These are phyloP conservation scores for Zapornia atra DNA, from an alignment of 2,113 vertebrate species.

Conservation along the genomic window DNA sequence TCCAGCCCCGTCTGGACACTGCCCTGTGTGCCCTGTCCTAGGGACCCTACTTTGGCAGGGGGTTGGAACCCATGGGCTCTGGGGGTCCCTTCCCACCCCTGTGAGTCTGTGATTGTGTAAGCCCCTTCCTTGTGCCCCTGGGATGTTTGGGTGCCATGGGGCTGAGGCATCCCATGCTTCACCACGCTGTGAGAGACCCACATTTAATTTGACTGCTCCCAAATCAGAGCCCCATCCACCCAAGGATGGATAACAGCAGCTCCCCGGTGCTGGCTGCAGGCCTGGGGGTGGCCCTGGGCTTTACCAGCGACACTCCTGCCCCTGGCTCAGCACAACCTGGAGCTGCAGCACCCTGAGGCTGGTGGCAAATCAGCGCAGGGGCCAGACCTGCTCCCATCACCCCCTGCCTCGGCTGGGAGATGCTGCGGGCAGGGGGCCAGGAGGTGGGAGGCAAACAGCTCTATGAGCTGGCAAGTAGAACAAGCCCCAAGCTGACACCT, in stretches of 20 bases:
- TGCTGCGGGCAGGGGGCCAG: neutral
- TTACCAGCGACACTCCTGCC: neutral
- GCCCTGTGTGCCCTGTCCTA: too few relatives aligned
- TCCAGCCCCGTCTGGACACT: too few relatives aligned
- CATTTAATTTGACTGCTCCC: rapidly evolving
- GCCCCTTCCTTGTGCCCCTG: too few relatives aligned
- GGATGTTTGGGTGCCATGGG: neutral
- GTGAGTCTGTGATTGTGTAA: neutral
- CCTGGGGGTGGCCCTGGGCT: rapidly evolving
- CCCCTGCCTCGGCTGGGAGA: neutral
- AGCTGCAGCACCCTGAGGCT: rapidly evolving
- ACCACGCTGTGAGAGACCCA: neutral
- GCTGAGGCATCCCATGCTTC: too few relatives aligned
- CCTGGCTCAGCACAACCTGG: neutral
- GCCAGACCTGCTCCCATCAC: neutral
- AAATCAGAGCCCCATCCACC: rapidly evolving
- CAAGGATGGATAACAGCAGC: rapidly evolving
- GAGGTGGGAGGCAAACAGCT: conserved; percentile 25
- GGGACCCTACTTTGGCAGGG: too few relatives aligned
- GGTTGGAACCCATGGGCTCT: too few relatives aligned
- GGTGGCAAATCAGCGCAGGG: rapidly evolving
- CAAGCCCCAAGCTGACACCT: rapidly evolving
- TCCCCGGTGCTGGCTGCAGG: neutral
- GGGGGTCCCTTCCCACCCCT: too few relatives aligned
- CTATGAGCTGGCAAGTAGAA: neutral